Base-by-base conservation (phyloP, 1,140 invertebrate species). In the Tribolium madens region DNA sequence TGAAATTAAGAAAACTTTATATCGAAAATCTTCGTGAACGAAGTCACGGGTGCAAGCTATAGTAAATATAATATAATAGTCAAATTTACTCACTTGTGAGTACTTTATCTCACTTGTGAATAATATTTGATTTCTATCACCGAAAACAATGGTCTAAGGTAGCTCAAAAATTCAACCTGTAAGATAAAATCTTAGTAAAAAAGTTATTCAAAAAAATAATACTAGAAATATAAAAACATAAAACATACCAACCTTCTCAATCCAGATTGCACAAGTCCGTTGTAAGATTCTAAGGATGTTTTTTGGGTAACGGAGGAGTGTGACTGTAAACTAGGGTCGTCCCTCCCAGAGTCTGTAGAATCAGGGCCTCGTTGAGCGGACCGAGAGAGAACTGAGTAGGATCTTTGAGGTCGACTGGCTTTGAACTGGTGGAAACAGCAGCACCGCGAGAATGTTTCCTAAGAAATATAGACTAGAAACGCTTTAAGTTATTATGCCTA, bases 261-360 rank as follows among this genome's bases (percentile, higher is more conserved):
- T 0, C 81, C 78, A 6, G 79, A 48, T 0, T 80, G 73, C 9
- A 84, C 21, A 26, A 26, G 46, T 7, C 76, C 17, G 14, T 76
- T 48, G 10, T 72, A 68, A 2, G 80, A 74, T 12, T 72, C 76
- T 7, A 81, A 64, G 5, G 76, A 77, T 1, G 78, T 50, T 80
- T 86, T 87, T 3, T 76, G 79, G 10, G 78, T 74, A 21, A 77
- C 13, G 48, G 84, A 84, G 12, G 83, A 80, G 68, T 73, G 75
- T 12, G 79, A 79, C 46, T 80, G 79, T 72, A 75, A 7, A 75
- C 68, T 79, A 73, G 77, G 75, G 46, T 79, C 80, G 48, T 80
- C 79, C 33, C 75, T 73, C 64, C 73, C 76, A 6, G 77, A 80
- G 14, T 78, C 78, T 70, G 57, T 75, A 14, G 80, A 77, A 48